Evolutionary conservation across 2,888 invertebrate genomes (phyloP), one percentile per base, ranked within the genome.

Genomic region (Heliothis peltigera): DNA sequence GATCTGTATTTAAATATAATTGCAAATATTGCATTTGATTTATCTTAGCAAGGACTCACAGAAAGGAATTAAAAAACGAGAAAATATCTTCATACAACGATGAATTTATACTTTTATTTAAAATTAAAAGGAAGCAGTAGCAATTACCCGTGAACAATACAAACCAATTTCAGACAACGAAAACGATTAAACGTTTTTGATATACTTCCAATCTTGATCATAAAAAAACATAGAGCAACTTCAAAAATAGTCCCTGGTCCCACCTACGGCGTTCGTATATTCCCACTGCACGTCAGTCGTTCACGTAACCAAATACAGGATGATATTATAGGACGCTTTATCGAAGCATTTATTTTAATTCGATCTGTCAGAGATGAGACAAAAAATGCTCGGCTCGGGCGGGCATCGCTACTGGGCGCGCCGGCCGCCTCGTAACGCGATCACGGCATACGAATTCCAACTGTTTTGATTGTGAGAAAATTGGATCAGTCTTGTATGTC

Each of bases 321-420:
- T 90, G 90, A 92, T 91, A 90, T 90, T 92, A 89, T 91, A 91
- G 90, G 91, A 92, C 91, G 93, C 90, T 88, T 90, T 93, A 93
- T 93, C 93, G 89, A 84, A 93, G 89, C 95, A 93, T 94, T 95
- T 95, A 95, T 94, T 94, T 93, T 95, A 95, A 95, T 95, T 94
- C 89, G 94, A 94, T 93, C 93, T 95, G 95, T 95, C 95, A 94
- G 94, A 89, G 86, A 88, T 87, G 88, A 89, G 86, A 89, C 88
- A 93, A 93, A 95, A 93, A 94, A 93, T 75, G 48, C 79, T 76
- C 64, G 70, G 66, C 51, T 74, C 64, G 86, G 85, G 69, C 88
- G 86, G 87, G 77, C 86, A 85, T 84, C 82, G 93, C 94, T 94
- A 93, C 93, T 86, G 92, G 81, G 87, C 85, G 82, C 79, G 66